Conservation (phyloP, 2,888 invertebrate genomes). For the Xanthia icteritia region DNA sequence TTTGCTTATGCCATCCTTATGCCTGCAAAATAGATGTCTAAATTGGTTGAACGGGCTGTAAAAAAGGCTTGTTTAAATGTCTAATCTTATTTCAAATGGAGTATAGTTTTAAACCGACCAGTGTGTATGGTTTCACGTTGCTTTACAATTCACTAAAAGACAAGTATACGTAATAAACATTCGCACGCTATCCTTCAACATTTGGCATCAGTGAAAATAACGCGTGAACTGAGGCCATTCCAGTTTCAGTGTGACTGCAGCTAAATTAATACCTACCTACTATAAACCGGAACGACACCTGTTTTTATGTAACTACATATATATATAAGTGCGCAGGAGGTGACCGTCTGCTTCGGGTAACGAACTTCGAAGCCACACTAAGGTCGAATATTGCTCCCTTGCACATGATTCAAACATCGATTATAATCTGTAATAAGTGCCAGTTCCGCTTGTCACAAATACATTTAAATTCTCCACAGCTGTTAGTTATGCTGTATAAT, state of each 20-base stretch:
- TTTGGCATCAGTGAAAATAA: slow-evolving; percentile 60
- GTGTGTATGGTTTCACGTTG: neutral
- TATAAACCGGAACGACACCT: slow-evolving; percentile 30
- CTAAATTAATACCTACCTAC: slow-evolving; percentile 29
- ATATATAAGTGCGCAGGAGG: slow-evolving; percentile 31
- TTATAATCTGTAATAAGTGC: slow-evolving; percentile 5
- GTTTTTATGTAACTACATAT: slow-evolving; percentile 24
- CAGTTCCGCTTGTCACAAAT: slow-evolving; percentile 44
- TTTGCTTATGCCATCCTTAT: too few species aligned
- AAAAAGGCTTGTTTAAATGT: too few species aligned
- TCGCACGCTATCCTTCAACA: slow-evolving; percentile 51
- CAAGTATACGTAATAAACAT: slow-evolving; percentile 31
- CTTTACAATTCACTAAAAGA: slow-evolving; percentile 6
- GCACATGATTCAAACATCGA: slow-evolving; percentile 26
- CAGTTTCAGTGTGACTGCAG: slow-evolving; percentile 52
- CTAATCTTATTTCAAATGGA: too few species aligned
- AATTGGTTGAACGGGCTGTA: too few species aligned
- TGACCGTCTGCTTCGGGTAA: slow-evolving; percentile 67
- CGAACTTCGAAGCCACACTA: slow-evolving; percentile 60
- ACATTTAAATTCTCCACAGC: slow-evolving; percentile 26
- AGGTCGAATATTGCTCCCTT: slow-evolving; percentile 42
- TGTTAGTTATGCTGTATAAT: slow-evolving; percentile 6
- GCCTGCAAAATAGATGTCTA: too few species aligned
- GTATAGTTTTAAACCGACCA: neutral
- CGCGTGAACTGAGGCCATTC: slow-evolving; percentile 53